Conservation (phyloP, 2,113 vertebrate species). For the Urocynchramus pylzowi region DNA sequence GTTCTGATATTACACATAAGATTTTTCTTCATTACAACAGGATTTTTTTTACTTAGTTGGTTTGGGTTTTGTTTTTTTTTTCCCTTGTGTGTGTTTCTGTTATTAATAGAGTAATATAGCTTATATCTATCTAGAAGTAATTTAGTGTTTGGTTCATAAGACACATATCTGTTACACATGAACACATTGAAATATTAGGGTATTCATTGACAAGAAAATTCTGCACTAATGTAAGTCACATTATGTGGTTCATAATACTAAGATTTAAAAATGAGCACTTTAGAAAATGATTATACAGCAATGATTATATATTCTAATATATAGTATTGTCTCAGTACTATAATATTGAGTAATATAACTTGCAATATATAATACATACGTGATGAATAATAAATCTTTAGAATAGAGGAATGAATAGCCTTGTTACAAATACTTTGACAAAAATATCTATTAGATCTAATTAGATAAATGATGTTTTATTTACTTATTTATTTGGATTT, state of each 20-base stretch:
- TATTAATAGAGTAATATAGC: not conserved
- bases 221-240: not conserved
- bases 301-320: not conserved
- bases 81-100: not conserved
- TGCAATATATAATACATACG: not conserved
- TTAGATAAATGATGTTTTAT: not conserved
- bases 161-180: not conserved
- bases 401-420: not conserved
- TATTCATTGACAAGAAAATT: not conserved
- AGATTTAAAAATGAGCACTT: not conserved
- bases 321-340: not conserved
- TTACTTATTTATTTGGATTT: not conserved
- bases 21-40: not conserved
- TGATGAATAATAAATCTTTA: not conserved
- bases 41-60: not conserved
- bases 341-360: not conserved
- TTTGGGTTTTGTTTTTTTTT: not conserved
- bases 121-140: not conserved
- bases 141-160: not conserved
- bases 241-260: not conserved
- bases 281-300: not conserved
- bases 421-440: not conserved
- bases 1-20: not conserved
- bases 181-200: not conserved
- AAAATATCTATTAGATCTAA: not conserved